Base-by-base conservation (phyloP, 1,140 invertebrate genomes). In the Gonatopus flavifemur region DNA sequence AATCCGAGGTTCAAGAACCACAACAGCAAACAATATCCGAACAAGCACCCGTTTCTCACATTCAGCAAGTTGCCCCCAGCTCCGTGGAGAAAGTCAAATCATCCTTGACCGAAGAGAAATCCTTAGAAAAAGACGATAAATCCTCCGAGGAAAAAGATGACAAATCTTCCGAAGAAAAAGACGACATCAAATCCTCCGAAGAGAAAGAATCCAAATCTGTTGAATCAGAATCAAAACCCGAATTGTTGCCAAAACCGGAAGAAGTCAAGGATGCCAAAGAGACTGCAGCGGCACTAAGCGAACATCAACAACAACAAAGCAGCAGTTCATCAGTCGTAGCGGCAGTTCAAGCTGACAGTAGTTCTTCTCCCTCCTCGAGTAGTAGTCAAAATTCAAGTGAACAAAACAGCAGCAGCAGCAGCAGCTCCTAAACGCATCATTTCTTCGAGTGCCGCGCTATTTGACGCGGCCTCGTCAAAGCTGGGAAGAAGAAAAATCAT, bases 91-190 rank as follows among this genome's bases (percentile, higher is more conserved):
- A 61, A 61, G 25, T 19, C 42, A 12, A 55, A 49, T 7, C 62
- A 20, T 53, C 52, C 2, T 50, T 56, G n/a, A 50, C 51, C 15
- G 51, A 64, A 9, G 59, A 60, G 0, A 52, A 36, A 1, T 30
- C 22, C 5, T 45, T 52, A 12, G 49, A 59, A 6, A 54, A 57
- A 32, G 55, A 61, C 18, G 51, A 49, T 24, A 44, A 59, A 33
- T 57, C 55, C 49, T 61, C 52, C 40, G 61, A 69, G 22, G 66
- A 70, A 9, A 59, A 56, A 22, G 47, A 41, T 8, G 45, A 55
- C 30, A 52, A 57, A 19, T 69, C 64, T 28, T 67, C 30, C 22
- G 64, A 67, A n/a, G 66, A 67, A 46, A 56, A 53, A 51, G 51
- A 54, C 20, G 42, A 41, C 21, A 68, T 55, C 35, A 58, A 65